phyloP scores from a whole-genome alignment of 2,113 vertebrate genomes.

The Rattus rattus region DNA sequence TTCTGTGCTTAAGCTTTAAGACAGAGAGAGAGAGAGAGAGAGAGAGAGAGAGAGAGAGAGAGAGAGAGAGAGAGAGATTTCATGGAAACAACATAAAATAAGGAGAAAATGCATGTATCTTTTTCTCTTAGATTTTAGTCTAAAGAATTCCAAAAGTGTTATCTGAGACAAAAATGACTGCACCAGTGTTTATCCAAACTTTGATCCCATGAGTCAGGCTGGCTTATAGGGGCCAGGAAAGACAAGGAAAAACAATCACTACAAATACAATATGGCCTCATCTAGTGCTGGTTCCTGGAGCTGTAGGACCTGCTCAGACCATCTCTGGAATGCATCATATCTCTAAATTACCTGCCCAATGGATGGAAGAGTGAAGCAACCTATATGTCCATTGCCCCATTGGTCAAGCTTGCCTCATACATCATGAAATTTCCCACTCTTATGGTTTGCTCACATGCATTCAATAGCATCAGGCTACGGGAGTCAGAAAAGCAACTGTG shows the following conservation, averaged over 20 bases:
- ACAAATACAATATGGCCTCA: not conserved
- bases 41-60: not conserved
- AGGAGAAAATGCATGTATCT: not conserved
- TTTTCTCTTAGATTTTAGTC: slow-evolving; percentile 18
- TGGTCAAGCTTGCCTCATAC: not conserved
- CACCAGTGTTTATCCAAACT: not conserved
- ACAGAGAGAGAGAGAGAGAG: not conserved
- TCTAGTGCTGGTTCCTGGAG: too few species aligned
- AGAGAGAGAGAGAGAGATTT: not conserved
- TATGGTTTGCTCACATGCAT: not conserved
- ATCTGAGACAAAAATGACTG: not conserved
- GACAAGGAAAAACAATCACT: not conserved
- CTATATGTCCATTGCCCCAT: not conserved
- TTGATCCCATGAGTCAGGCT: not conserved
- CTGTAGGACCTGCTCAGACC: not conserved
- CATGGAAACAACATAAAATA: not conserved
- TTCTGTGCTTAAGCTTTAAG: not conserved
- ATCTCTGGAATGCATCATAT: not conserved
- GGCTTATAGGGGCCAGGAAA: accelerated
- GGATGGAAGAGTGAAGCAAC: not conserved
- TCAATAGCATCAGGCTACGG: not conserved
- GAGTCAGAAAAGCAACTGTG: not conserved
- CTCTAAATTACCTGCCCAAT: not conserved
- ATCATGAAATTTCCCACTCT: not conserved
- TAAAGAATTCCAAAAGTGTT: slow-evolving; percentile 32